Evolutionary conservation across 2,113 vertebrate genomes (phyloP).

Genomic region (Nasalis larvatus): DNA sequence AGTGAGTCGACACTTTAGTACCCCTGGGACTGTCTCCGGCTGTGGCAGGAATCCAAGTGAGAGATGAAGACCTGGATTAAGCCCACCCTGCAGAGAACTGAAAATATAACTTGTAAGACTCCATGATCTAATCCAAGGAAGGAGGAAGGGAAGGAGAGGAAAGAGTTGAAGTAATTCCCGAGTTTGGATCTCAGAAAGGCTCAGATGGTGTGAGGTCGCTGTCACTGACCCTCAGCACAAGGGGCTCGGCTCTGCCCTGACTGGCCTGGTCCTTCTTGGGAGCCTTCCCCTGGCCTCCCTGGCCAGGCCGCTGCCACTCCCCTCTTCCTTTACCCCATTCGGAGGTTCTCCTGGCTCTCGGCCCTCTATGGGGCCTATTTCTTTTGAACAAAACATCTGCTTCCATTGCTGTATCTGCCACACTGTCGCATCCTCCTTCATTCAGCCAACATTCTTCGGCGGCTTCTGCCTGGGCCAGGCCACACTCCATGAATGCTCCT

Average conservation of each 20-base stretch:
- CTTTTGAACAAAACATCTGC: neutral
- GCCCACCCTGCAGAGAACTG: neutral
- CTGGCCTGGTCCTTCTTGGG: neutral
- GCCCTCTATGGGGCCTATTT: neutral
- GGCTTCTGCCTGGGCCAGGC: neutral
- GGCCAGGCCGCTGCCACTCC: neutral
- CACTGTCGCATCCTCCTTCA: neutral
- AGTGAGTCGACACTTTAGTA: rapidly evolving
- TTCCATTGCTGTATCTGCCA: rapidly evolving
- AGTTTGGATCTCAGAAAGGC: neutral
- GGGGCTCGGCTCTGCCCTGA: neutral
- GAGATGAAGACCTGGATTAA: neutral
- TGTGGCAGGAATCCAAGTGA: rapidly evolving
- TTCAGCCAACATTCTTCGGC: neutral
- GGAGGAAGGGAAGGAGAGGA: neutral
- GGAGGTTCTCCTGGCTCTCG: neutral
- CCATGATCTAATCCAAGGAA: neutral
- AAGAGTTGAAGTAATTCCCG: neutral
- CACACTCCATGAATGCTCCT: rapidly evolving
- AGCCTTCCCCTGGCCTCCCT: too few species aligned
- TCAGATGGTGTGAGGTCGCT: rapidly evolving
- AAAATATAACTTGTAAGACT: neutral
- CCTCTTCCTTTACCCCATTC: neutral
- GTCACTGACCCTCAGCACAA: neutral
- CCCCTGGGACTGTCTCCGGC: neutral